Percentiles rank a stretch among this genome's conserved stretches.
Conservation (phyloP, 2,888 invertebrate genomes). For the Cerceris ruficornis region DNA sequence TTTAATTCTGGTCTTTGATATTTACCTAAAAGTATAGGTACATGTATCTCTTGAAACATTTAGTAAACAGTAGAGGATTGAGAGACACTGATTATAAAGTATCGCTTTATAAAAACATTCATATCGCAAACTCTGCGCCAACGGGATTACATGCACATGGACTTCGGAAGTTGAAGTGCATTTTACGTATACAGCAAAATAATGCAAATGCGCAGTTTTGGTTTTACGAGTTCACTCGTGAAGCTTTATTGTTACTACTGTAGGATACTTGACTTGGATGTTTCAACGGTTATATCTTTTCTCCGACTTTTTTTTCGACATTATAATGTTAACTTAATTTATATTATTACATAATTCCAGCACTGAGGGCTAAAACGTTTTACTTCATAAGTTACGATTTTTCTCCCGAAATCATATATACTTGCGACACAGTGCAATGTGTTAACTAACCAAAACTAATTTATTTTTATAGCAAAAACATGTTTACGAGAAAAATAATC, state of each 20-base stretch:
- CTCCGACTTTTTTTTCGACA: background rate
- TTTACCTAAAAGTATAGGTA: background rate
- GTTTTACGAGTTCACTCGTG: slow-evolving; percentile 26
- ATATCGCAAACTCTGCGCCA: slow-evolving; percentile 1
- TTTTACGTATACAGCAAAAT: slow-evolving; percentile 4
- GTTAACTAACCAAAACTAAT: too few relatives aligned
- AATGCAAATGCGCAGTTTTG: slow-evolving; percentile 19
- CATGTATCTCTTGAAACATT: background rate
- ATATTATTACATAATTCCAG: too few relatives aligned
- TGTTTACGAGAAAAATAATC: too few relatives aligned
- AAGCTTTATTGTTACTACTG: slow-evolving; percentile 27
- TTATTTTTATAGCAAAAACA: too few relatives aligned
- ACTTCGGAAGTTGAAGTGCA: background rate
- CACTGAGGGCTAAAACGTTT: too few relatives aligned
- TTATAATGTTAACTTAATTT: background rate
- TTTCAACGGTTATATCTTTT: background rate
- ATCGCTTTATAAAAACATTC: slow-evolving; percentile 1
- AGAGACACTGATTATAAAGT: background rate
- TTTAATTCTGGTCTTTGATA: too few relatives aligned
- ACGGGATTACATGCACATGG: background rate
- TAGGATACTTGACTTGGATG: slow-evolving; percentile 13
- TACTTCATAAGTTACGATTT: too few relatives aligned
- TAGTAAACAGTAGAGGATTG: background rate
- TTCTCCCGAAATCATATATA: too few relatives aligned
- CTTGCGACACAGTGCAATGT: too few relatives aligned